Evolutionary conservation across 2,888 invertebrate genomes (phyloP).

Genomic region (Nomada goodeniana): DNA sequence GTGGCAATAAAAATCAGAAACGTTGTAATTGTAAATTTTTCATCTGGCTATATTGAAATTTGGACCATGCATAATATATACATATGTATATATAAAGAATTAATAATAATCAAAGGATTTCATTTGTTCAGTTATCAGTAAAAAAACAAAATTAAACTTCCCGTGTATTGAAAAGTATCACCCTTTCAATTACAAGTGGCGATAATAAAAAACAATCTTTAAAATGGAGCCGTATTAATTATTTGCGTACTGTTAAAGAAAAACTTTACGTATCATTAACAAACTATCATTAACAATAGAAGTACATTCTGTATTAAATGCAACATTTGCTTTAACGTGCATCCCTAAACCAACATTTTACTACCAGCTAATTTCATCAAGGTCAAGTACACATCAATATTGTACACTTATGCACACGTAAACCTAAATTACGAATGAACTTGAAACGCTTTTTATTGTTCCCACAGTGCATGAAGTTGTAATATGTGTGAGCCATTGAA

Average conservation of each 20-base stretch:
- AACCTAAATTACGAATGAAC: constrained; percentile 25
- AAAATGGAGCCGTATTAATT: too few relatives aligned
- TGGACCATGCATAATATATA: neutral
- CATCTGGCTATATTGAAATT: neutral
- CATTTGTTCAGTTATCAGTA: too few relatives aligned
- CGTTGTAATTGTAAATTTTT: neutral
- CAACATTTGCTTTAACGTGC: neutral
- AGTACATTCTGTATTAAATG: neutral
- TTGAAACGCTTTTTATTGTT: constrained; percentile 22
- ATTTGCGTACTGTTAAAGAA: too few relatives aligned
- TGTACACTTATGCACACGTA: neutral
- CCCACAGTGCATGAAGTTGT: constrained; percentile 11
- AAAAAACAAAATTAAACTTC: too few relatives aligned
- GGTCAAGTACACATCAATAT: constrained; percentile 21
- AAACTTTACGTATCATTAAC: neutral
- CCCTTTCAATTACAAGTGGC: too few relatives aligned
- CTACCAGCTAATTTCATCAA: neutral
- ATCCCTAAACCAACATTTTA: neutral
- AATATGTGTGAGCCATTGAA: neutral
- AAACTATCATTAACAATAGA: neutral
- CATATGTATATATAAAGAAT: too few relatives aligned
- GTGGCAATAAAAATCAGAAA: neutral
- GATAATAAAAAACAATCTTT: too few relatives aligned
- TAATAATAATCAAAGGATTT: too few relatives aligned
- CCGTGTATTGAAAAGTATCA: too few relatives aligned